These are phyloP conservation scores for Etheostoma cragini DNA, from an alignment of 2,113 vertebrate species.

Conservation along the genomic window DNA sequence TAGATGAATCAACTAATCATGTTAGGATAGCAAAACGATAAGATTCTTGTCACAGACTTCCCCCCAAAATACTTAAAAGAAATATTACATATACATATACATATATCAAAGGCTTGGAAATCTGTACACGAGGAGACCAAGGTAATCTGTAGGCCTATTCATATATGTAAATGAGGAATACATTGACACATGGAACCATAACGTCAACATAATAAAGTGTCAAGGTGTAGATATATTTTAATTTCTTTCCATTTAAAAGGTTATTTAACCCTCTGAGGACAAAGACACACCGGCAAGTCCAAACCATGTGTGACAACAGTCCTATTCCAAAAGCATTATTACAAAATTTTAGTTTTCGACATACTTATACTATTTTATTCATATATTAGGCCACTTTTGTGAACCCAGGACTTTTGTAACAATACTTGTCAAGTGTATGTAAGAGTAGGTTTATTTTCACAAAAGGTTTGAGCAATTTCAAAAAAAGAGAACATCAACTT, in stretches of 20 bases:
- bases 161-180: not conserved
- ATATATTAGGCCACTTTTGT: too few relatives aligned
- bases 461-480: too few relatives aligned
- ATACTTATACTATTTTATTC: too few relatives aligned
- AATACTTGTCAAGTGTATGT: too few relatives aligned
- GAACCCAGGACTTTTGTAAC: too few relatives aligned
- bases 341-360: too few relatives aligned
- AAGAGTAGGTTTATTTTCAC: too few relatives aligned
- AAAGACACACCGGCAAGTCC: too few relatives aligned
- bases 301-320: too few relatives aligned
- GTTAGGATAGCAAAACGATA: not conserved
- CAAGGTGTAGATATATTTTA: not conserved
- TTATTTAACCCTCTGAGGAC: too few relatives aligned
- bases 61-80: not conserved
- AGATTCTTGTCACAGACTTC: not conserved
- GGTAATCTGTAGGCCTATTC: not conserved
- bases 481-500: too few relatives aligned
- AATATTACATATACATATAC: not conserved
- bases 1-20: not conserved
- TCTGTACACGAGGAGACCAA: not conserved
- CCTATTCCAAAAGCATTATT: too few relatives aligned
- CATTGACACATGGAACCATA: not conserved
- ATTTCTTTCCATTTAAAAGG: not conserved
- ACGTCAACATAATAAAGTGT: not conserved
- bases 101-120: not conserved